Conservation (phyloP, 2,888 invertebrate genomes). For the Anodontia alba region DNA sequence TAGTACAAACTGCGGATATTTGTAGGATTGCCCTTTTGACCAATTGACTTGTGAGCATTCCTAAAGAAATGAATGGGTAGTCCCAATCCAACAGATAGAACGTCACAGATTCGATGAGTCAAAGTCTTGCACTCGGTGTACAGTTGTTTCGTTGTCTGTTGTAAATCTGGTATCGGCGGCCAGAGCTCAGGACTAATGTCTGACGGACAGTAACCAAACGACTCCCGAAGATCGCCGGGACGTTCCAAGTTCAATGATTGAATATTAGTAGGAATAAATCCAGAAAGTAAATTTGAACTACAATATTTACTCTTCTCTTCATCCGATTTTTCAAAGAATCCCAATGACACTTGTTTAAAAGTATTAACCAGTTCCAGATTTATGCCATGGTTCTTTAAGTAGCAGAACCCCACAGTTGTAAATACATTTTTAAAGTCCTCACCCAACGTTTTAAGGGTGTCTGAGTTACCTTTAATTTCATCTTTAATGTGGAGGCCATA, state of each 20-base stretch:
- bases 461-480: neutral
- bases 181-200: slow-evolving; percentile 22
- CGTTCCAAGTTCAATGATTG: slow-evolving; percentile 47
- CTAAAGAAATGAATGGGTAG: slow-evolving; percentile 22
- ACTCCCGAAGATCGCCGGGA: slow-evolving; percentile 50
- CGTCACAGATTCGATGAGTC: slow-evolving; percentile 26
- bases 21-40: slow-evolving; percentile 21
- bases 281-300: slow-evolving; percentile 25
- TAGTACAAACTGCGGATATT: slow-evolving; percentile 34
- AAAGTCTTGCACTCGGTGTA: slow-evolving; percentile 32
- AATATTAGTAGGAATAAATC: slow-evolving; percentile 45
- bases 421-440: slow-evolving; percentile 45
- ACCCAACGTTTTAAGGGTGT: slow-evolving; percentile 27
- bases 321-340: slow-evolving; percentile 49
- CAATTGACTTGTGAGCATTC: slow-evolving; percentile 29
- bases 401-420: slow-evolving; percentile 56
- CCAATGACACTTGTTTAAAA: slow-evolving; percentile 28
- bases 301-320: slow-evolving; percentile 49
- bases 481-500: neutral
- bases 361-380: slow-evolving; percentile 19
- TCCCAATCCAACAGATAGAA: slow-evolving; percentile 34
- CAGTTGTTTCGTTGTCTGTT: neutral
- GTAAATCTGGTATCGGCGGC: slow-evolving; percentile 32
- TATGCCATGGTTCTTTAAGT: slow-evolving; percentile 62
- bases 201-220: slow-evolving; percentile 48